Evolutionary conservation across 1,140 invertebrate species (phyloP).

Genomic region (Pteromalus puparum): DNA sequence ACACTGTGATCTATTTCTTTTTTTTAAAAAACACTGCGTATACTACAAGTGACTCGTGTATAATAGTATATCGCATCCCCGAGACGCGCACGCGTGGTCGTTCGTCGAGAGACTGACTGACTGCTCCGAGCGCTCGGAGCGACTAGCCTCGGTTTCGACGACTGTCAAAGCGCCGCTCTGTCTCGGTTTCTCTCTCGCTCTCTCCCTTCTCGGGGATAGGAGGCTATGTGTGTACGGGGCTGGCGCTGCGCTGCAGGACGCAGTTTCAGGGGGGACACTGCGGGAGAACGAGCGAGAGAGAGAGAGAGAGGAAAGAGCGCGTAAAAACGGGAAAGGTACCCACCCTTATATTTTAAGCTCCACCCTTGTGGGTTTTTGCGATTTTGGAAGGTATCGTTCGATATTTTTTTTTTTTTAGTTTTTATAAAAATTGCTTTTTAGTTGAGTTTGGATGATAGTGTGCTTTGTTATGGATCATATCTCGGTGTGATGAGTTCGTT

Average conservation of each 20-base stretch:
- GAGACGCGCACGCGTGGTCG: conserved; percentile 8
- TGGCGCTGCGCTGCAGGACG: conserved; percentile 7
- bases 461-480: not conserved
- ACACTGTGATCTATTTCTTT: too few species aligned
- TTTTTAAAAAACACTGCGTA: not conserved
- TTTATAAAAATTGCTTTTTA: too few species aligned
- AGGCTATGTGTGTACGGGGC: not conserved
- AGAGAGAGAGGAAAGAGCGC: too few species aligned
- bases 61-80: not conserved
- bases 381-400: not conserved
- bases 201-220: conserved; percentile 4
- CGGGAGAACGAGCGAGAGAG: not conserved
- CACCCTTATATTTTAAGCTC: conserved; percentile 73
- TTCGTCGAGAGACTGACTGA: not conserved
- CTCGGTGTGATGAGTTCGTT: not conserved
- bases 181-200: not conserved
- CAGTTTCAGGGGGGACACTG: not conserved
- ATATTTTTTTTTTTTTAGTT: not conserved
- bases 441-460: not conserved
- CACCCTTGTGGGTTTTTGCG: conserved; percentile 63
- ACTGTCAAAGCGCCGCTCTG: conserved; percentile 52
- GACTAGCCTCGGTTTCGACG: conserved; percentile 56
- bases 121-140: conserved; percentile 38
- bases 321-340: conserved; percentile 58
- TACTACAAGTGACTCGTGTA: not conserved